Evolutionary conservation across 2,888 invertebrate genomes (phyloP), one percentile per base, ranked within the genome.

Genomic region (Epinotia ramella): DNA sequence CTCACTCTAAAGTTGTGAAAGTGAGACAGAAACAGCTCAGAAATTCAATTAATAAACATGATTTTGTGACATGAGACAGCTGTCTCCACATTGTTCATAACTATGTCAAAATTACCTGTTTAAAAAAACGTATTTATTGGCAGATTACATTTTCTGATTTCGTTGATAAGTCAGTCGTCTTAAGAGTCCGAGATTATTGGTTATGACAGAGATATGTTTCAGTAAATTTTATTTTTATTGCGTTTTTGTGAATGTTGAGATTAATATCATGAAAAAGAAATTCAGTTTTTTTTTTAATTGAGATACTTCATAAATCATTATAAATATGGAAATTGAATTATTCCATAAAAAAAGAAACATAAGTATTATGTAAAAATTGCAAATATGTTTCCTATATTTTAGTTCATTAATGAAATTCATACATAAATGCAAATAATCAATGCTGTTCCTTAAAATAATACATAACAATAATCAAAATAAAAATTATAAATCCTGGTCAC

Each of bases 1-100:
- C 59, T 69, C 59, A 44, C 69, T 18, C 67, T 24, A 2, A 40
- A 44, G 20, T 11, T 44, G 68, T 57, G 68, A 44, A 66, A 68
- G 67, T 44, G 24, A 69, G 24, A 69, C 18, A n/a, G 59, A n/a
- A 20, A 69, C 2, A 28, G 59, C 46, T 16, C 18, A n/a, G 1
- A 13, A 67, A 18, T 67, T 33, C 28, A 67, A 40, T 40, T 67
- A 67, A 20, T 49, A n/a, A 46, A 64, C 20, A 20, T 63, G 40
- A 18, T 0, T 44, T 64, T 46, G 63, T 63, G 63, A 63, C 63
- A 62, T 24, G 28, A 24, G 16, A 5, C 28, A 33, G 28, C 49
- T 49, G 24, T 33, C 59, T 24, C 24, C 24, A 59, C 24, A 13
- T 24, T 59, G 53, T 53, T 7, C n/a, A 53, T n/a, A 53, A 53